Evolutionary conservation across 2,797 vertebrate genomes (phyloP), one percentile per base, ranked within the genome.

Genomic region (Tadarida brasiliensis): DNA sequence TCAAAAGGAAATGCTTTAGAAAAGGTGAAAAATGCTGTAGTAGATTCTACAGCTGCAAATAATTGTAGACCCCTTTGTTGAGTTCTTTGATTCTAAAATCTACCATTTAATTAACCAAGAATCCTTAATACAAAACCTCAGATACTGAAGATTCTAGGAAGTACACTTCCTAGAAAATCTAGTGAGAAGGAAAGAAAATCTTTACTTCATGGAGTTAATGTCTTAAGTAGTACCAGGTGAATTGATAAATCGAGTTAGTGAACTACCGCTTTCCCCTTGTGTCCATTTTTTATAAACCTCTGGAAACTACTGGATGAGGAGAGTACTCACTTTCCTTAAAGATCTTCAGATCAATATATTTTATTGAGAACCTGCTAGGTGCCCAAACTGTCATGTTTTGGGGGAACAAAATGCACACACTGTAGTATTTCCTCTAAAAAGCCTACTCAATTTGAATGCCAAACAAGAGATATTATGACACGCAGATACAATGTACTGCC

Each of bases 81-180:
- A 68, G 17, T 71, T 94, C 47, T 84, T 92, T 44, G 63, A 73
- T 54, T 77, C 26, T 91, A 73, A 95, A 86, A 77, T 83, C 20
- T 74, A 7, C 54, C 74, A 61, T 67, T 81, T 54, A 85, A 35
- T 90, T 85, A 87, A 84, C 14, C 2, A 47, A 63, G 12, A 80
- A 91, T 71, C 8, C n/a, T 90, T 85, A 67, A 56, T 19, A 73
- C 4, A 87, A 87, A 90, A 49, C 57, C 67, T 15, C 33, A 95
- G 59, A 54, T 61, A 63, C 15, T 30, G 6, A 15, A 80, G 54
- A 77, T 33, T 95, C 54, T 90, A 87, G 51, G 44, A 83, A 54
- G 33, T 73, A 67, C 44, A 24, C 11, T 63, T 77, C n/a, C 39
- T 44, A 44, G 39, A 44, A 44, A 89, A 81, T 90, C 91, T 87